phyloP scores from a whole-genome alignment of 2,113 vertebrate species.

The Brevimyrus niger region DNA sequence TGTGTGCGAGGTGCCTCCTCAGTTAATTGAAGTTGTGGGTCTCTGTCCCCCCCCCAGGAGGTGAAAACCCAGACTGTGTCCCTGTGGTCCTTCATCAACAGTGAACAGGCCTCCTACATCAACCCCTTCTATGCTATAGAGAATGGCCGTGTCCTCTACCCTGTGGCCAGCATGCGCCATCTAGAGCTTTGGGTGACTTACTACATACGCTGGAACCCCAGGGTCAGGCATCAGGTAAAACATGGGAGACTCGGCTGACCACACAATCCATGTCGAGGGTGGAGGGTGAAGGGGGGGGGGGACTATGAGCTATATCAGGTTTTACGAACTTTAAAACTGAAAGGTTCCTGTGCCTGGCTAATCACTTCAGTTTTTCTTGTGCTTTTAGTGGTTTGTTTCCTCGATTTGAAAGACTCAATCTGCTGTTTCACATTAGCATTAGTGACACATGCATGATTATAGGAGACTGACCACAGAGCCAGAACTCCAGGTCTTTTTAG shows the following conservation, averaged over 20 bases:
- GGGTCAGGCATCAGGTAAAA: slow-evolving; percentile 86
- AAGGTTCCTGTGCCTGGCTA: too few species aligned
- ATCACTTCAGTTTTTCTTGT: too few species aligned
- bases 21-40: neutral
- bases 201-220: slow-evolving; percentile 96
- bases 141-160: slow-evolving; percentile 81
- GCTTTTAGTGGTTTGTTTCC: too few species aligned
- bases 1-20: slow-evolving; percentile 21
- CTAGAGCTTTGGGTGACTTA: slow-evolving; percentile 95
- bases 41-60: slow-evolving; percentile 59
- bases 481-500: too few species aligned
- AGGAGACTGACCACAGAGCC: too few species aligned
- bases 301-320: too few species aligned
- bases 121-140: slow-evolving; percentile 94
- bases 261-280: too few species aligned
- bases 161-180: slow-evolving; percentile 95
- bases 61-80: slow-evolving; percentile 77
- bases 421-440: too few species aligned
- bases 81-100: slow-evolving; percentile 89
- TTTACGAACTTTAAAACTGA: too few species aligned
- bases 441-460: too few species aligned
- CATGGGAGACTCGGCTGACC: neutral
- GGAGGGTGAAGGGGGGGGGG: too few species aligned
- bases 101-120: slow-evolving; percentile 69
- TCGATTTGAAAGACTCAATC: too few species aligned